These are phyloP conservation scores for Gallinago undulata DNA, from an alignment of 2,113 vertebrate genomes.

Conservation along the genomic window DNA sequence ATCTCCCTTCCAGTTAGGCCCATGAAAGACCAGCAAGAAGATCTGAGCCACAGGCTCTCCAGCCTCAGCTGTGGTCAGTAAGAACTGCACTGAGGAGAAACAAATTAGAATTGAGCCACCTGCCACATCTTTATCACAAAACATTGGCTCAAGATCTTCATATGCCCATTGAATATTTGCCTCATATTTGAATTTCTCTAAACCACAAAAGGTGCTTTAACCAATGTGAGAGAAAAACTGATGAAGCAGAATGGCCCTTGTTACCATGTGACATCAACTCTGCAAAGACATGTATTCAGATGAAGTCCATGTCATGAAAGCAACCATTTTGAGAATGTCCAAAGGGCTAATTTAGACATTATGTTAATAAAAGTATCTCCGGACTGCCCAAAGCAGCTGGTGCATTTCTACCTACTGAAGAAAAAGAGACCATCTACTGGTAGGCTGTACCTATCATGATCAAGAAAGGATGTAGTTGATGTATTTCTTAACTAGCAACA, in stretches of 20 bases:
- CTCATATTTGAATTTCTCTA: not conserved
- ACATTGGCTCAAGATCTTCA: not conserved
- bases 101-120: not conserved
- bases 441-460: not conserved
- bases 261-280: not conserved
- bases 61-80: not conserved
- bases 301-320: not conserved
- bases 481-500: not conserved
- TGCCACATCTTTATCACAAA: not conserved
- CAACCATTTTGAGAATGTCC: not conserved
- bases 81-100: not conserved
- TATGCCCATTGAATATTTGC: not conserved
- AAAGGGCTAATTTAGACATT: not conserved
- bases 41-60: not conserved
- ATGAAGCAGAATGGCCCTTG: not conserved
- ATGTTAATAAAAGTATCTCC: not conserved
- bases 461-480: not conserved
- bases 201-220: not conserved
- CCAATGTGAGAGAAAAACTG: fast-evolving
- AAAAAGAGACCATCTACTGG: not conserved
- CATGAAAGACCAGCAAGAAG: not conserved
- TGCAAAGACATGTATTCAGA: not conserved
- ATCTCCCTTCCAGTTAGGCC: not conserved
- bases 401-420: not conserved
- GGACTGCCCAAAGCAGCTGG: not conserved